Base-by-base conservation (phyloP, 2,888 invertebrate species). In the Pseudanteris insignis region DNA sequence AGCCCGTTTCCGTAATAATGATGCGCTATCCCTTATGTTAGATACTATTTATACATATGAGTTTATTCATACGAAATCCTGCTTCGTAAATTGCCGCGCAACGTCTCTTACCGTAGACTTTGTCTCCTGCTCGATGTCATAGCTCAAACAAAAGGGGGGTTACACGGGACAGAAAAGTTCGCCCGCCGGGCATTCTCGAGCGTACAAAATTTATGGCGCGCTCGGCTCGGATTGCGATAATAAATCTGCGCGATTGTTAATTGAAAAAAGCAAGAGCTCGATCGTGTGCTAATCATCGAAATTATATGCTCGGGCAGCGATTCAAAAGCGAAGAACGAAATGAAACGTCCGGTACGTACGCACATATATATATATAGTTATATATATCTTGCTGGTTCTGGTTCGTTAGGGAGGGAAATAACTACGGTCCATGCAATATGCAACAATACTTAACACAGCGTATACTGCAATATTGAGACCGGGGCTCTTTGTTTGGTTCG, bases 401-500 rank as follows among this genome's bases (percentile, higher is more conserved):
- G 71, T 74, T 77, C 76, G 77, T 77, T 77, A 77, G 68, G 69
- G 74, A 70, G 72, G 69, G 75, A 74, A 73, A 74, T 71, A 72
- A 70, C 69, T 67, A 69, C 68, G 69, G 67, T 72, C 74, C 71
- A 77, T 77, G 77, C 75, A 78, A 76, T 77, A 77, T 77, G 75
- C 77, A 77, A 76, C 75, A 76, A 72, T 72, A 68, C 63, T 40
- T 62, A 54, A 63, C 62, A 55, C 65, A 57, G 65, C 43, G 47
- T 58, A 43, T 58, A 47, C 55, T 46, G 60, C 59, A 62, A n/a
- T 60, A 66, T 67, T 63, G 70, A 67, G 65, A 67, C 66, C 66
- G 64, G 63, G 60, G 64, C 61, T 67, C 68, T 68, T 66, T 73
- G 70, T 72, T 66, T 70, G 70, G 63, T 24, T 38, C 25, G 40